Conservation (phyloP, 1,140 invertebrate species). For the Aphelenchoides fujianensis region DNA sequence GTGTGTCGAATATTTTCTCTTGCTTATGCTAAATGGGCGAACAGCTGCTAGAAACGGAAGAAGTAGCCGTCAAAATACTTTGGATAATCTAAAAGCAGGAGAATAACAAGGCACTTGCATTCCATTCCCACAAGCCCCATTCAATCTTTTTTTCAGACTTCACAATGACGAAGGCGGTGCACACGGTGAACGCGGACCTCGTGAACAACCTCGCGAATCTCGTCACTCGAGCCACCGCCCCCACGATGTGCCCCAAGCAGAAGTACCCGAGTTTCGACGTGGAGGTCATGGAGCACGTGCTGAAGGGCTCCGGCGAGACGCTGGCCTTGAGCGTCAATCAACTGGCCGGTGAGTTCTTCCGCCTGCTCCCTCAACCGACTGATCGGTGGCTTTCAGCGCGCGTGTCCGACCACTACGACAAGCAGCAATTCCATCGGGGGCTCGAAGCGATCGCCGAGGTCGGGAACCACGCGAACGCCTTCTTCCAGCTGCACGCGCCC, state of each 20-base stretch:
- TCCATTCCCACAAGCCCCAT: too few relatives aligned
- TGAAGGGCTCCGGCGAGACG: slow-evolving; percentile 65
- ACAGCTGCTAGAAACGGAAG: too few relatives aligned
- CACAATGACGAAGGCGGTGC: slow-evolving; percentile 73
- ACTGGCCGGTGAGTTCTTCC: slow-evolving; percentile 67
- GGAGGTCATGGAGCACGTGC: slow-evolving; percentile 59
- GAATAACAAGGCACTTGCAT: too few relatives aligned
- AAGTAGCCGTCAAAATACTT: too few relatives aligned
- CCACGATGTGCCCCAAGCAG: slow-evolving; percentile 74
- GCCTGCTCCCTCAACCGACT: neutral
- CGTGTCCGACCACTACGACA: slow-evolving; percentile 69
- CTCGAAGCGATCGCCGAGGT: slow-evolving; percentile 74
- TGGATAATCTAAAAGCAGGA: too few relatives aligned
- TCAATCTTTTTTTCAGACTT: slow-evolving; percentile 77
- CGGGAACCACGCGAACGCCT: slow-evolving; percentile 76
- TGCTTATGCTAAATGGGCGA: too few relatives aligned
- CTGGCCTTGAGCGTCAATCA: slow-evolving; percentile 66
- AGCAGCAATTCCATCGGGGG: slow-evolving; percentile 79
- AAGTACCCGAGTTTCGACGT: slow-evolving; percentile 70
- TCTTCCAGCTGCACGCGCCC: slow-evolving; percentile 79
- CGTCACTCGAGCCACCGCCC: slow-evolving; percentile 74
- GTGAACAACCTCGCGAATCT: slow-evolving; percentile 89
- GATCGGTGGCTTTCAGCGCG: slow-evolving; percentile 52
- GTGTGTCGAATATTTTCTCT: too few relatives aligned
- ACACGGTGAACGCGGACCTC: slow-evolving; percentile 82